Base-by-base conservation (phyloP, 2,113 vertebrate genomes). In the Raja brachyura region DNA sequence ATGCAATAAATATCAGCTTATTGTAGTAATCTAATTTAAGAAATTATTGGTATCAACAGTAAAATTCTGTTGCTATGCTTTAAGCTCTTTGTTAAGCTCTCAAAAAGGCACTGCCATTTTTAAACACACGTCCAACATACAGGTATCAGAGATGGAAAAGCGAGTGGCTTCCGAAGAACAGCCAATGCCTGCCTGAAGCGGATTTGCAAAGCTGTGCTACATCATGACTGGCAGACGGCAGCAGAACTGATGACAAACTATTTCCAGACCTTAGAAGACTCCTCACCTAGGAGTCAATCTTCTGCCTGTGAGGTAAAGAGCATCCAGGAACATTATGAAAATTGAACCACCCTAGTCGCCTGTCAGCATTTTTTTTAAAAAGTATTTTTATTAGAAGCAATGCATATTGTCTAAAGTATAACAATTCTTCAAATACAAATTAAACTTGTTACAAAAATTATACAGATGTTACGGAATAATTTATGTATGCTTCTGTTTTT, bases 171-270 rank as follows among this genome's bases (percentile, higher is more conserved):
- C 94, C 96, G 93, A 56, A 95, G 94, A 93, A 96, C 95, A 8
- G 96, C 96, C 73, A 95, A 95, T 48, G 25, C 75, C 0, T 99
- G 98, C 94, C 95, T 99, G 93, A 94, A 85, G 93, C 95, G 94
- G 5, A 96, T 99, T 93, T 96, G 96, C 93, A 96, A 97, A 92
- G 97, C 97, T 0, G 93, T 99, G 94, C 95, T 98, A 54, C 97
- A 96, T 93, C 97, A 98, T n/a, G 96, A 96, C 33, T 99, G 98
- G 98, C 94, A 96, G 56, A 96, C 95, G 6, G 98, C 98, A 88
- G 96, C 97, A 0, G 96, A 97, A 8, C 97, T 97, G 93, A 96
- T 98, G 95, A 94, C 94, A 0, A 96, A 93, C 94, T 99, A 97
- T 88, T 0, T 96, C 3, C 97, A 99, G 93, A 94, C 94, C 5